A percentile compares a stretch with the other conserved stretches of the same genome.
These are phyloP conservation scores for Papilio glaucus DNA, from an alignment of 1,140 invertebrate genomes.

Conservation along the genomic window DNA sequence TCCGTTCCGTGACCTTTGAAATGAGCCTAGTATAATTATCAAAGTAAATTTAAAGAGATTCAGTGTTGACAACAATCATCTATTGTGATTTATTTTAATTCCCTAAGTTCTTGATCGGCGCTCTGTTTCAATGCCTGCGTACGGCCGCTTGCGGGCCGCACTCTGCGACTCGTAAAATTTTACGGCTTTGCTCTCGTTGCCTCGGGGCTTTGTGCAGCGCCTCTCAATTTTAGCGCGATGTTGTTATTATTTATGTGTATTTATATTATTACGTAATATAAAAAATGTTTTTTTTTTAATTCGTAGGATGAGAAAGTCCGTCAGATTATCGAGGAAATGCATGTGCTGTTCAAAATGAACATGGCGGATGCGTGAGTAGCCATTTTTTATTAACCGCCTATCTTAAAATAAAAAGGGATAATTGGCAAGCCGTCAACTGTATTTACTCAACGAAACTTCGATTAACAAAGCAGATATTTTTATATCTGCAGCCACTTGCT, in stretches of 20 bases:
- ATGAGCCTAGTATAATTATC: background rate
- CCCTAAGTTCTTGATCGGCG: too few relatives aligned
- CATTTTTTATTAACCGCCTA: background rate
- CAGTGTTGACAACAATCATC: background rate
- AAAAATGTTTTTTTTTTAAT: too few relatives aligned
- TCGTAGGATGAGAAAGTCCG: constrained; percentile 76
- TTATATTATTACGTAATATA: too few relatives aligned
- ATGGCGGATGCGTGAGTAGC: constrained; percentile 77
- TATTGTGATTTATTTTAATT: background rate
- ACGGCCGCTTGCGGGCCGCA: background rate
- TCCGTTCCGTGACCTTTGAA: background rate
- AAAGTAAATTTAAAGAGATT: background rate
- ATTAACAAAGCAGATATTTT: too few relatives aligned
- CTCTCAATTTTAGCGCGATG: background rate
- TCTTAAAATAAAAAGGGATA: too few relatives aligned
- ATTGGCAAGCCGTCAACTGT: too few relatives aligned
- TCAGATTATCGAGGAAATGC: constrained; percentile 77
- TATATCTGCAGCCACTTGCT: too few relatives aligned
- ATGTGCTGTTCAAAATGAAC: constrained; percentile 73
- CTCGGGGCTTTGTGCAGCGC: constrained; percentile 5
- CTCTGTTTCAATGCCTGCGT: background rate
- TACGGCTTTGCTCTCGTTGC: constrained; percentile 12
- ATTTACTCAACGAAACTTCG: too few relatives aligned
- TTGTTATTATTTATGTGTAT: constrained; percentile 23
- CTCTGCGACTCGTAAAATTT: constrained; percentile 21